phyloP scores from a whole-genome alignment of 2,113 vertebrate genomes.

The Cephalopterus ornatus region DNA sequence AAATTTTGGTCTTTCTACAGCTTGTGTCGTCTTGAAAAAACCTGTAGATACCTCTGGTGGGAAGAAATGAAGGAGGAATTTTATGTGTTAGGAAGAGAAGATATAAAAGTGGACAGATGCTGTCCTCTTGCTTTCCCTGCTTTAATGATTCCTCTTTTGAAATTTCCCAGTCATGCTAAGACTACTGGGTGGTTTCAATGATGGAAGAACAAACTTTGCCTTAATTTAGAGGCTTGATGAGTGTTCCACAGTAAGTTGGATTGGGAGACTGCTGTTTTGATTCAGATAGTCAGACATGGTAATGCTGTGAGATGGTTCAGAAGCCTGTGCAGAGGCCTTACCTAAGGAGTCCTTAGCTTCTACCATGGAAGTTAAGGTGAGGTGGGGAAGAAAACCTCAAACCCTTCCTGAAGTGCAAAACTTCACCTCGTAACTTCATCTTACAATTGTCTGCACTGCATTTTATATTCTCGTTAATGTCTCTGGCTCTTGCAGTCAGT shows the following conservation, averaged over 20 bases:
- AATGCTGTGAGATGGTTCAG: neutral
- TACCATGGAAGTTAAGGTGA: neutral
- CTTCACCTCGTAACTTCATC: neutral
- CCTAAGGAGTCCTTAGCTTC: neutral
- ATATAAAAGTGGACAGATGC: neutral
- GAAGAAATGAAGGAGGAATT: neutral
- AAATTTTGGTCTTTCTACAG: neutral
- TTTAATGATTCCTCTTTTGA: neutral
- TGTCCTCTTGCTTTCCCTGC: neutral
- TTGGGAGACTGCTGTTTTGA: neutral
- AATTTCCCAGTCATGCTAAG: neutral
- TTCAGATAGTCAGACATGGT: accelerated
- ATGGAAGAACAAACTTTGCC: neutral
- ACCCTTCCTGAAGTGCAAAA: neutral
- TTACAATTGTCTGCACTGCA: accelerated
- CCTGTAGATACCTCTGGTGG: neutral
- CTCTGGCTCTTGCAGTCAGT: neutral
- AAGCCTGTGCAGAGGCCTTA: neutral
- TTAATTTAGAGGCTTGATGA: neutral
- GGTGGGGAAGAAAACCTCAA: neutral
- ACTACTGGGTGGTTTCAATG: neutral
- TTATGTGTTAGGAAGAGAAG: neutral
- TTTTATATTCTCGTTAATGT: neutral
- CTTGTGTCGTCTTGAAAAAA: neutral
- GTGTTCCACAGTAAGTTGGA: accelerated